Evolutionary conservation across 1,140 invertebrate species (phyloP).

Genomic region (Octopus bimaculoides): DNA sequence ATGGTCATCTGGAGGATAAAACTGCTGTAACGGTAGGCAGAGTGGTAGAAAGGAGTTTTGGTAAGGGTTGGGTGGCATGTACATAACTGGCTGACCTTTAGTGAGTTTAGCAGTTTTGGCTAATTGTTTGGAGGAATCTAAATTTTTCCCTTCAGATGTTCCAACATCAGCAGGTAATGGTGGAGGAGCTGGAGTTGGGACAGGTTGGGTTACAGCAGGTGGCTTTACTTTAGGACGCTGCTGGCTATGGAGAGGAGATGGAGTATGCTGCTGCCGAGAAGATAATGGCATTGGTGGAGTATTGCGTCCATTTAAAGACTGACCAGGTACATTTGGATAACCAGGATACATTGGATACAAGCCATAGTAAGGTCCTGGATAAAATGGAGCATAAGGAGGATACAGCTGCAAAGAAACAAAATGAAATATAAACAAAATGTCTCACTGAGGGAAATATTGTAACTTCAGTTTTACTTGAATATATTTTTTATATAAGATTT

Average conservation of each 20-base stretch:
- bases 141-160: neutral
- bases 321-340: neutral
- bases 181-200: neutral
- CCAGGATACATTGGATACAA: constrained; percentile 1
- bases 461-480: no score
- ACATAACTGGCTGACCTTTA: constrained; percentile 24
- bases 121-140: neutral
- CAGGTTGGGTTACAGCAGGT: neutral
- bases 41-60: constrained; percentile 15
- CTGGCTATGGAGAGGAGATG: neutral
- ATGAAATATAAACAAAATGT: constrained; percentile 1
- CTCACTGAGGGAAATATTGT: no score
- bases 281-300: neutral
- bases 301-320: neutral
- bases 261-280: neutral
- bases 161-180: constrained; percentile 20
- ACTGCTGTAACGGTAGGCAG: neutral
- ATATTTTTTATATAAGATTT: no score
- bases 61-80: constrained; percentile 15
- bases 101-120: constrained; percentile 12
- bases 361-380: neutral
- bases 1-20: constrained; percentile 9
- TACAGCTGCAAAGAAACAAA: constrained; percentile 5
- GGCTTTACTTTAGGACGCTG: neutral
- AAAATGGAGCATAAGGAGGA: constrained; percentile 8